phyloP scores from a whole-genome alignment of 2,888 invertebrate genomes.

The Heliconius ismenius region DNA sequence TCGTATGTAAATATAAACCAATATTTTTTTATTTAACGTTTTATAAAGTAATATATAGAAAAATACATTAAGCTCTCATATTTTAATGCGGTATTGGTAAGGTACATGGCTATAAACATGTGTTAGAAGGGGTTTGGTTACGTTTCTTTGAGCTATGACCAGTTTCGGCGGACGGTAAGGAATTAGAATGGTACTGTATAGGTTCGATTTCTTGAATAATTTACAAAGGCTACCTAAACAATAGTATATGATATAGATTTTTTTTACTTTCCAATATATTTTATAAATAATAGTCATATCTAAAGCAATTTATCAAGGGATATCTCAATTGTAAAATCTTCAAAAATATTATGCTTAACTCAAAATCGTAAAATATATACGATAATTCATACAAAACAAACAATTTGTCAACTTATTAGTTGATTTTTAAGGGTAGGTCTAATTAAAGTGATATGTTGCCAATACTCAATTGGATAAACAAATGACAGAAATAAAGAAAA shows the following conservation, averaged over 20 bases:
- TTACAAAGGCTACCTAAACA: constrained; percentile 41
- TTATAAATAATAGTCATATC: constrained; percentile 25
- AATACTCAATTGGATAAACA: constrained; percentile 52
- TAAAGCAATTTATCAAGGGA: constrained; percentile 40
- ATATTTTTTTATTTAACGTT: constrained; percentile 25
- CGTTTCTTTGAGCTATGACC: constrained; percentile 25
- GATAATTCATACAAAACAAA: not conserved
- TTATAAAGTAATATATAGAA: constrained; percentile 30
- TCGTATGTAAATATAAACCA: constrained; percentile 25
- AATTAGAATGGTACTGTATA: constrained; percentile 48
- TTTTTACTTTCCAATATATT: constrained; percentile 42
- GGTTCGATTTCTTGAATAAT: constrained; percentile 30
- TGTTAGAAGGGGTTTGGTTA: constrained; percentile 35
- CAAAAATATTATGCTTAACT: constrained; percentile 66
- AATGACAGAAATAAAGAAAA: constrained; percentile 25
- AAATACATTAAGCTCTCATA: constrained; percentile 36
- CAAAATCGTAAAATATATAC: constrained; percentile 42
- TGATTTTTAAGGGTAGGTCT: constrained; percentile 50
- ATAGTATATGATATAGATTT: constrained; percentile 45
- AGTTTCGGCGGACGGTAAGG: constrained; percentile 60
- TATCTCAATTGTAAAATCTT: constrained; percentile 65
- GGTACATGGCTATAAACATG: constrained; percentile 52
- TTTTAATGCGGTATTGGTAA: constrained; percentile 39
- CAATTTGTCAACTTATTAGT: constrained; percentile 19
- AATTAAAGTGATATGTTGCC: constrained; percentile 72